These are phyloP conservation scores for Desmodus rotundus DNA, from an alignment of 2,113 vertebrate species.

Conservation along the genomic window DNA sequence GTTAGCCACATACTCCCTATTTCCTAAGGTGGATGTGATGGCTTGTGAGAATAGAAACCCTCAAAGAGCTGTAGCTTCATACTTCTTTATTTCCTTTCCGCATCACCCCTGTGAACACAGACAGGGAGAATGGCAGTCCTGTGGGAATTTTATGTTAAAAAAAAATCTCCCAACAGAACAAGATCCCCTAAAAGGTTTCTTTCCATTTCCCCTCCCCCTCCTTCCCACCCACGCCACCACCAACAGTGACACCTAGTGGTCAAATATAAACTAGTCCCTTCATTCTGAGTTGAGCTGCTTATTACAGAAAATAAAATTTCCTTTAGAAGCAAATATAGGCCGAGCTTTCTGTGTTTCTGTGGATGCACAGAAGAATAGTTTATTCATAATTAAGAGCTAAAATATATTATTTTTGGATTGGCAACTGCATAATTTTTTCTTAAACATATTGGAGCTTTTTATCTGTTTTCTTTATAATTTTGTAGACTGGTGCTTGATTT, in stretches of 20 bases:
- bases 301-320: constrained; percentile 5
- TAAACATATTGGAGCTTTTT: not conserved
- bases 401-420: not conserved
- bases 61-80: not conserved
- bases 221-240: constrained; percentile 17
- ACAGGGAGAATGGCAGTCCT: not conserved
- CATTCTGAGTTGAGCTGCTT: not conserved
- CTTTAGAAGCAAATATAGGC: not conserved
- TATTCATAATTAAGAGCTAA: not conserved
- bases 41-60: not conserved
- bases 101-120: not conserved
- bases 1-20: fast-evolving
- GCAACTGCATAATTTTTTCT: not conserved
- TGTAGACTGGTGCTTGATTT: not conserved
- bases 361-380: not conserved
- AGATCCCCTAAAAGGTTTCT: not conserved
- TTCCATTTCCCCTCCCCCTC: constrained; percentile 57
- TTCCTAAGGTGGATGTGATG: fast-evolving
- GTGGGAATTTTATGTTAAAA: constrained; percentile 20
- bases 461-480: not conserved
- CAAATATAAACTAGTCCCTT: constrained; percentile 43
- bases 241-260: constrained; percentile 81
- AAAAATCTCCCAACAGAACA: not conserved
- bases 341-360: not conserved
- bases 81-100: not conserved